These are phyloP conservation scores for Aspidiotus destructor DNA, from an alignment of 2,888 invertebrate species.

Conservation along the genomic window DNA sequence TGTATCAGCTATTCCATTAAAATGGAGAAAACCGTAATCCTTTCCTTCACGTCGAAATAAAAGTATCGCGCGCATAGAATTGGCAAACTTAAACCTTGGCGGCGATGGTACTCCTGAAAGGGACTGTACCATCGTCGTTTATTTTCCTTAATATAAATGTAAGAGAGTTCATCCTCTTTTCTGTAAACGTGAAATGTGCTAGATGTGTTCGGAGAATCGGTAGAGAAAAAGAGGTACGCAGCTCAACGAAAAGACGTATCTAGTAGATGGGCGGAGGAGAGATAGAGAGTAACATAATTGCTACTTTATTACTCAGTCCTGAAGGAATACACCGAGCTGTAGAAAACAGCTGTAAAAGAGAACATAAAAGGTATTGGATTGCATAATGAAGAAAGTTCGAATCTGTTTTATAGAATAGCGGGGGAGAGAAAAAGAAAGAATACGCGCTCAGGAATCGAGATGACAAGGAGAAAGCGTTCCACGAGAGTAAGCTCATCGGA, in stretches of 20 bases:
- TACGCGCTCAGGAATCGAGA: too few relatives aligned
- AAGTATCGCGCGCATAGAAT: background rate
- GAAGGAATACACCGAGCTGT: background rate
- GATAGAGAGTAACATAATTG: conserved; percentile 23
- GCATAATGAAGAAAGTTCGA: conserved; percentile 30
- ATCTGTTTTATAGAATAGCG: background rate
- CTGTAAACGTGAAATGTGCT: conserved; percentile 13
- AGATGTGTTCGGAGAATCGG: conserved; percentile 12
- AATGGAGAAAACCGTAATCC: background rate
- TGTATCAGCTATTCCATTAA: background rate
- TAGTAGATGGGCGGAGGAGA: background rate
- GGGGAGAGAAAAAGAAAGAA: background rate
- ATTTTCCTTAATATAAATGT: conserved; percentile 23
- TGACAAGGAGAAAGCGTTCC: background rate
- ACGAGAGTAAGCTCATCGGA: conserved; percentile 12
- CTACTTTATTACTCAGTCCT: conserved; percentile 24
- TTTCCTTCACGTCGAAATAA: background rate
- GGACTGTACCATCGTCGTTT: conserved; percentile 17
- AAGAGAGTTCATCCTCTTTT: conserved; percentile 15
- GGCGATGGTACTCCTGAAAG: background rate
- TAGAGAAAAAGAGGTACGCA: background rate
- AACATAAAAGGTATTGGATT: conserved; percentile 22
- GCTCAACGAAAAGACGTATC: background rate
- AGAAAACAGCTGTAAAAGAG: conserved; percentile 16
- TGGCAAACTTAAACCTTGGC: background rate